Evolutionary conservation across 2,888 invertebrate genomes (phyloP), one percentile per base, ranked within the genome.

Genomic region (Neoaliturus tenellus): DNA sequence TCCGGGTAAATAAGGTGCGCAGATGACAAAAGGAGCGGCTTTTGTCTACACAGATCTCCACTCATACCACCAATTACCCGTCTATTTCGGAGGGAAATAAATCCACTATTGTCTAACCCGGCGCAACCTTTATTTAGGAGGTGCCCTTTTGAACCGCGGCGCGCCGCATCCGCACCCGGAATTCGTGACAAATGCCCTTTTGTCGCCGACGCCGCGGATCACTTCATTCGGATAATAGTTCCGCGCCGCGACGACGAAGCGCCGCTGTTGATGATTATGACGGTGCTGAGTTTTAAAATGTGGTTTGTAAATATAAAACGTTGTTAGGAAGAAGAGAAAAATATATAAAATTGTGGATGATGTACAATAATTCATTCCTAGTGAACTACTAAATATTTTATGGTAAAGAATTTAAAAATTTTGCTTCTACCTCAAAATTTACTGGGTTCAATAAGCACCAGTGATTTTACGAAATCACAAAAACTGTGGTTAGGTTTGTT

Each of bases 71-170:
- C 78, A 78, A 78, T 78, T 78, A 78, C 28, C 55, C 8, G 10
- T 25, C 73, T 75, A 75, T 75, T 75, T 28, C 44, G 17, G 73
- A 10, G 20, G 55, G 58, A 82, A 55, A 82, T 82, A 82, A 73
- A 82, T 73, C 48, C 31, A 69, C 25, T 71, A 82, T 82, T 82
- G 78, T 78, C 73, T 75, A 75, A 75, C 73, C 73, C 28, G n/a
- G 44, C 41, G n/a, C 33, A 55, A 51, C 78, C 78, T 78, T 78
- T 78, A 78, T 78, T 78, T 78, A 78, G 78, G 78, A 78, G 55
- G 55, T 78, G 78, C 78, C 78, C 78, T 78, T 78, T 78, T 78
- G 78, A 78, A 78, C 78, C 75, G 48, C 75, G 75, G 17, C 44
- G 6, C 28, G 12, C n/a, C n/a, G 78, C 44, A 78, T 78, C 78